phyloP scores from a whole-genome alignment of 2,113 vertebrate species.

The Edolisoma coerulescens region DNA sequence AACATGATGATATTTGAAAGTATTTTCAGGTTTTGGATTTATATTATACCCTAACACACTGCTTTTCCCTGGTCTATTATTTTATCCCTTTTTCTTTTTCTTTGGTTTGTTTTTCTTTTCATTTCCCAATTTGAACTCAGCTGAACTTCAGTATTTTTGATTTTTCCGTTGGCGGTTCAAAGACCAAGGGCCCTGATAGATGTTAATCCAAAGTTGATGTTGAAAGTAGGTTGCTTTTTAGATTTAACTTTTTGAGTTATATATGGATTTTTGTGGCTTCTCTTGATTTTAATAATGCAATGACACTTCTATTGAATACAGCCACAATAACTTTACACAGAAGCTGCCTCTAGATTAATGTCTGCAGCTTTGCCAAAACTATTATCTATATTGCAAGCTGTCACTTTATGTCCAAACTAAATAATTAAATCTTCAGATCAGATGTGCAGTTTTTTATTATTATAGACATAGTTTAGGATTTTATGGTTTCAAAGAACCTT shows the following conservation, averaged over 20 bases:
- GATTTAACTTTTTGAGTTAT: not conserved
- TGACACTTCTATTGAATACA: not conserved
- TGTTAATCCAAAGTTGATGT: not conserved
- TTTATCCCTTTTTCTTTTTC: not conserved
- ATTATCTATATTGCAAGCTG: slow-evolving; percentile 16
- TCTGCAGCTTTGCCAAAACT: not conserved
- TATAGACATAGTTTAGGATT: not conserved
- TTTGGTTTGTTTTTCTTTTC: not conserved
- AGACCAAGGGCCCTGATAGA: not conserved
- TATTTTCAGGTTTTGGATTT: not conserved
- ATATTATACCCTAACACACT: not conserved
- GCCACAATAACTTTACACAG: not conserved
- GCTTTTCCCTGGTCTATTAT: not conserved
- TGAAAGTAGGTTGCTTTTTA: not conserved
- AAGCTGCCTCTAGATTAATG: not conserved
- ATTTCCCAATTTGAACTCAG: not conserved
- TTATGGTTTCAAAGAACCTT: not conserved
- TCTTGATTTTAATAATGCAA: not conserved
- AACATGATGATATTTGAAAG: not conserved
- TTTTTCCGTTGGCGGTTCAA: not conserved
- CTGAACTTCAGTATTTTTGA: not conserved
- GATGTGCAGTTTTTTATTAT: not conserved
- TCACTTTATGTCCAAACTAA: not conserved
- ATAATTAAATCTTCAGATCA: slow-evolving; percentile 26
- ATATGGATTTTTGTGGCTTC: not conserved